Evolutionary conservation across 2,888 invertebrate species (phyloP).

Genomic region (Andrena flavipes): DNA sequence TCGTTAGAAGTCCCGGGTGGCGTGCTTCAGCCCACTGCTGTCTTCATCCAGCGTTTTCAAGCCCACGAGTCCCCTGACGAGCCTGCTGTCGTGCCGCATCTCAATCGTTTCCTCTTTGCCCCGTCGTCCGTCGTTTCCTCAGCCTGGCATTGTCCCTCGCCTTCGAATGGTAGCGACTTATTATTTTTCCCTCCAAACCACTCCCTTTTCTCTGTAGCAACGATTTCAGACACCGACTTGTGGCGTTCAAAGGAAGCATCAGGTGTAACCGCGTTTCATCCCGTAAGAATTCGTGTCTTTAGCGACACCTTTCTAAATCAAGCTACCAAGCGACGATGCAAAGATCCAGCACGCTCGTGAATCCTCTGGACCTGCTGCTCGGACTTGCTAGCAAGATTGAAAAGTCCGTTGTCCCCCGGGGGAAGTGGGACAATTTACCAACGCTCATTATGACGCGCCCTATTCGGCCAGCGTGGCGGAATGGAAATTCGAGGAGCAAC

Average conservation of each 20-base stretch:
- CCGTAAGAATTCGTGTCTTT: background rate
- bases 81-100: slow-evolving; percentile 72
- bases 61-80: slow-evolving; percentile 64
- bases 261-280: slow-evolving; percentile 24
- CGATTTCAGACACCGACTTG: slow-evolving; percentile 22
- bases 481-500: slow-evolving; percentile 73
- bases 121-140: slow-evolving; percentile 15
- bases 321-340: background rate
- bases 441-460: slow-evolving; percentile 50
- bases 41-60: slow-evolving; percentile 52
- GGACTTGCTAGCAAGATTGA: background rate
- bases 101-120: slow-evolving; percentile 66
- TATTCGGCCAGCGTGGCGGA: slow-evolving; percentile 42
- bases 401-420: slow-evolving; percentile 20
- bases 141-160: slow-evolving; percentile 30
- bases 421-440: slow-evolving; percentile 30
- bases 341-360: background rate
- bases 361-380: background rate
- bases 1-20: slow-evolving; percentile 73
- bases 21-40: slow-evolving; percentile 59
- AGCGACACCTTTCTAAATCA: background rate
- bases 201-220: slow-evolving; percentile 16
- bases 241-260: slow-evolving; percentile 37
- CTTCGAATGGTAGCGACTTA: slow-evolving; percentile 59
- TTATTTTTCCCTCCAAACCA: slow-evolving; percentile 57